A percentile compares a stretch with the other conserved stretches of the same genome.
phyloP scores from a whole-genome alignment of 2,797 vertebrate species.

The Pampus argenteus region DNA sequence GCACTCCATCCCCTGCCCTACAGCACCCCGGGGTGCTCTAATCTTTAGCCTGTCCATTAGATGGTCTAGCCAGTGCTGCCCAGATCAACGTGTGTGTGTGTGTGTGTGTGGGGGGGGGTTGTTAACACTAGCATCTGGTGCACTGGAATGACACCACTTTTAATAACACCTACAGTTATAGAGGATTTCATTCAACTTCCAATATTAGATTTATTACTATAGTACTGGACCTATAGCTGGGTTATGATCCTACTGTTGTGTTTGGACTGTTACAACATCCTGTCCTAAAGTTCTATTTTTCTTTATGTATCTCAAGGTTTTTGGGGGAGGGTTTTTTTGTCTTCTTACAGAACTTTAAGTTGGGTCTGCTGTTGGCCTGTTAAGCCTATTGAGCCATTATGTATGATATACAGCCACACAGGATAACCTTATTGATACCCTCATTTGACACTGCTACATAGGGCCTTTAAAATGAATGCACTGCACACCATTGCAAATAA shows the following conservation, averaged over 20 bases:
- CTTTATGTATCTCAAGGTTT: background rate
- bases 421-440: background rate
- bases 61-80: constrained; percentile 62
- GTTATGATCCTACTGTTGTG: constrained; percentile 9
- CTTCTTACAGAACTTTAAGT: background rate
- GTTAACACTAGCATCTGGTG: constrained; percentile 62
- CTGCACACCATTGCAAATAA: no score
- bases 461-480: background rate
- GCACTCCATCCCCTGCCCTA: constrained; percentile 71
- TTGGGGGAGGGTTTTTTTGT: background rate
- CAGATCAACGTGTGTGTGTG: constrained; percentile 49
- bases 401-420: background rate
- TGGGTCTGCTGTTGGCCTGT: background rate
- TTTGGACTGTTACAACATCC: background rate
- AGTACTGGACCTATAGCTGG: background rate
- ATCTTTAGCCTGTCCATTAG: constrained; percentile 82
- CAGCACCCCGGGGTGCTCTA: constrained; percentile 76
- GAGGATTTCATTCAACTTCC: constrained; percentile 23
- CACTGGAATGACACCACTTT: constrained; percentile 41
- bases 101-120: constrained; percentile 38
- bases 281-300: background rate
- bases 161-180: constrained; percentile 38
- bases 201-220: constrained; percentile 16
- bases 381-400: background rate
- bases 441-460: background rate